Evolutionary conservation across 2,888 invertebrate genomes (phyloP), one percentile per base, ranked within the genome.

Genomic region (Deilephila porcellus): DNA sequence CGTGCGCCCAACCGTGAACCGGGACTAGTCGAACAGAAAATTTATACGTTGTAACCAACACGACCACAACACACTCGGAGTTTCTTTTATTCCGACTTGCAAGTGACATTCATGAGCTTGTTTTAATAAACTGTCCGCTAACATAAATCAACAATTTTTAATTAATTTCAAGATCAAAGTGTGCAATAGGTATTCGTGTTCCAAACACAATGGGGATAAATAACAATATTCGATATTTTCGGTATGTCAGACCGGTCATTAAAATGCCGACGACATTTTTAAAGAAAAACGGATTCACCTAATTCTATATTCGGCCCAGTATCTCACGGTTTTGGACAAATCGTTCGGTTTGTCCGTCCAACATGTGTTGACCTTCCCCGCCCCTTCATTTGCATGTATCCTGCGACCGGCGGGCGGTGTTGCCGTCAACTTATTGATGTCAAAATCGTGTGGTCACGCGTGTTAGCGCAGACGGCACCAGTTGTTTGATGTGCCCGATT

Each of bases 201-300:
- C 80, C 82, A 25, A 83, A 88, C 83, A 88, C 88, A 90, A 90
- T 88, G 86, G 88, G 87, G 85, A 91, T 93, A 93, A 93, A 93
- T 92, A 86, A 87, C 84, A 75, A 77, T 67, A 86, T 88, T 88
- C 83, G 89, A 91, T 90, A 90, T 91, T 90, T 92, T 81, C 86
- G 86, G 88, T 88, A 92, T 91, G 90, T 86, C 84, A 85, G 83
- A 83, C 79, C 76, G 83, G 81, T 87, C 89, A 89, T 92, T 91
- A 89, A 88, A 88, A 92, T 90, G 87, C 90, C 91, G 90, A 86
- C 88, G 85, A 90, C 90, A 91, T 89, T 88, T 90, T 88, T 87
- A 82, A 84, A 80, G 82, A 84, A 88, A 86, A 86, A 85, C 81
- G 81, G 82, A 84, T 87, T 88, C 88, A 85, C 81, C 89, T 89